A percentile compares a stretch with the other conserved stretches of the same genome.
Evolutionary conservation across 2,797 vertebrate species (phyloP).

Genomic region (Ctenochaetus hawaiiensis): DNA sequence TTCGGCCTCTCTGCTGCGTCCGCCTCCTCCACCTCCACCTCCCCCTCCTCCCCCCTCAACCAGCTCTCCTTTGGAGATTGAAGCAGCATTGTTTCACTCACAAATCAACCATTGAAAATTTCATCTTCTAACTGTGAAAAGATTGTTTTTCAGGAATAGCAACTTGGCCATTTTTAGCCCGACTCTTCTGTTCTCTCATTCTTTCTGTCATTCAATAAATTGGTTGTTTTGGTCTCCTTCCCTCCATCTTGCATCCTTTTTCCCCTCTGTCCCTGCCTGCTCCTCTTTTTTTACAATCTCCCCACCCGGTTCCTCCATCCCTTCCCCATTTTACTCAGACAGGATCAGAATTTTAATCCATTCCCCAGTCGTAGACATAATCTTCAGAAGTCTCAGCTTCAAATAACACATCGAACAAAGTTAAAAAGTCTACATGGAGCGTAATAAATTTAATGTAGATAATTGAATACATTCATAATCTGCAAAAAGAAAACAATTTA

Average conservation of each 20-base stretch:
- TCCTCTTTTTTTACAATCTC: conserved; percentile 31
- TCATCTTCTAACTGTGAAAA: conserved; percentile 49
- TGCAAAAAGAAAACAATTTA: conserved; percentile 6
- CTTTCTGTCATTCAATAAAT: conserved; percentile 53
- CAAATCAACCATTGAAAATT: conserved; percentile 32
- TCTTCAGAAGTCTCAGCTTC: conserved; percentile 29
- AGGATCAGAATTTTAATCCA: conserved; percentile 48
- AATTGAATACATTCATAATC: background rate
- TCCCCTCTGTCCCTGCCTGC: conserved; percentile 7
- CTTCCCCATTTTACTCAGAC: conserved; percentile 24
- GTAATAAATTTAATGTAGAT: background rate
- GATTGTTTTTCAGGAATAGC: conserved; percentile 51
- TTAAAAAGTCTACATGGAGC: conserved; percentile 27
- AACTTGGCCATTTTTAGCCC: conserved; percentile 35
- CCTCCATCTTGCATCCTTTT: conserved; percentile 8
- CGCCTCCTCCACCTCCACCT: background rate
- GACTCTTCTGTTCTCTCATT: conserved; percentile 12
- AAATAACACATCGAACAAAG: conserved; percentile 39
- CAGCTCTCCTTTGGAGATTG: conserved; percentile 7
- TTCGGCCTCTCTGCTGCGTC: background rate
- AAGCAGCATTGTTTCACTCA: conserved; percentile 25
- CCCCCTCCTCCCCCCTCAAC: background rate
- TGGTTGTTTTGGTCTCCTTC: conserved; percentile 14
- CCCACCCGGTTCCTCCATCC: conserved; percentile 5
- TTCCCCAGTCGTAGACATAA: conserved; percentile 24